These are phyloP conservation scores for Limnephilus marmoratus DNA, from an alignment of 2,888 invertebrate genomes.

Conservation along the genomic window DNA sequence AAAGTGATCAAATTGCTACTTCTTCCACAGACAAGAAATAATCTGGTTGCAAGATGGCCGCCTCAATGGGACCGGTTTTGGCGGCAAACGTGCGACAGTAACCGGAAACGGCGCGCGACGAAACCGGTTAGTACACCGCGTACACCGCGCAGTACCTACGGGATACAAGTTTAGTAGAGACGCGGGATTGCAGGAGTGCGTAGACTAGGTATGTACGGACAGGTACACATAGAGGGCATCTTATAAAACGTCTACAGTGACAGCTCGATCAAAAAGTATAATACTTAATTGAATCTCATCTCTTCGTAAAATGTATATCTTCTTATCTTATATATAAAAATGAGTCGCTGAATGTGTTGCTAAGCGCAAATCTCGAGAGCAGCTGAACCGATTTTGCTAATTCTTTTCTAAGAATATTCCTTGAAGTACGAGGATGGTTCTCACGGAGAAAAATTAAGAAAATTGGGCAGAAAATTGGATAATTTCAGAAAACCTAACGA, in stretches of 20 bases:
- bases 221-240: not conserved
- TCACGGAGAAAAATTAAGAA: too few species aligned
- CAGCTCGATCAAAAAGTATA: not conserved
- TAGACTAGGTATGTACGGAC: not conserved
- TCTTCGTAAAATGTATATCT: too few species aligned
- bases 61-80: slow-evolving; percentile 42
- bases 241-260: not conserved
- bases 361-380: too few species aligned
- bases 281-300: not conserved
- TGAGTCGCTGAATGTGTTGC: too few species aligned
- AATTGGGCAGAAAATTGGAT: too few species aligned
- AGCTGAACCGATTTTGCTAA: too few species aligned
- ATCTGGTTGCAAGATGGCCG: slow-evolving; percentile 25
- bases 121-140: slow-evolving; percentile 21
- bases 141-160: not conserved
- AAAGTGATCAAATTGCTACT: not conserved
- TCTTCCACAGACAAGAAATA: not conserved
- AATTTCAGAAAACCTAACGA: too few species aligned
- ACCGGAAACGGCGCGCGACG: slow-evolving; percentile 49
- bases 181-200: not conserved
- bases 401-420: too few species aligned
- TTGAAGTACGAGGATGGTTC: too few species aligned
- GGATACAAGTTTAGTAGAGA: not conserved
- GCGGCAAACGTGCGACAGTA: slow-evolving; percentile 35
- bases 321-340: too few species aligned